Conservation (phyloP, 2,888 invertebrate species). For the Epinotia ramella region DNA sequence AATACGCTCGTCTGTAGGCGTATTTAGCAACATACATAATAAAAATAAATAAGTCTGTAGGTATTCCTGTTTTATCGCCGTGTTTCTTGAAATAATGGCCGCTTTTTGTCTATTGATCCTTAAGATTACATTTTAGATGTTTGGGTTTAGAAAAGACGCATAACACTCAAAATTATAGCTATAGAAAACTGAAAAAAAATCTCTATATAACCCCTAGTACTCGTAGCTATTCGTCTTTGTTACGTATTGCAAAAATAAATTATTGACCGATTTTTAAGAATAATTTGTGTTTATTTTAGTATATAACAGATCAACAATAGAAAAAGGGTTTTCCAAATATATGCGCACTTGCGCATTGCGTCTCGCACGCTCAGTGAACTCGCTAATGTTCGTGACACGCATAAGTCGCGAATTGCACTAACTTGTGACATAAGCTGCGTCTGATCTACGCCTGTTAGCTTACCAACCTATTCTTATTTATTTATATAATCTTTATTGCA, state of each 20-base stretch:
- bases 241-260: no score
- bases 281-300: not conserved
- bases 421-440: slow-evolving; percentile 37
- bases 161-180: no score
- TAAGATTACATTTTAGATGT: no score
- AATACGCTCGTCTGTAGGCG: no score
- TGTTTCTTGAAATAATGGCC: not conserved
- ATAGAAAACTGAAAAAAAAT: no score
- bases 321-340: not conserved
- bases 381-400: slow-evolving; percentile 39
- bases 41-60: not conserved
- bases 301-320: not conserved
- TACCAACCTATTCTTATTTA: not conserved
- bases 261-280: not conserved
- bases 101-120: not conserved
- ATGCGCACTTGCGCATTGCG: not conserved
- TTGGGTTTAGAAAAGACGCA: no score
- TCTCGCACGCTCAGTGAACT: not conserved
- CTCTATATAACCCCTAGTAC: no score
- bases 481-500: no score
- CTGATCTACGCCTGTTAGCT: not conserved
- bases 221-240: no score
- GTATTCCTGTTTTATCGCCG: not conserved
- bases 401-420: slow-evolving; percentile 39
- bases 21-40: not conserved